Percentiles rank a stretch among this genome's conserved stretches.
Evolutionary conservation across 1,140 invertebrate species (phyloP).

Genomic region (Ips typographus): DNA sequence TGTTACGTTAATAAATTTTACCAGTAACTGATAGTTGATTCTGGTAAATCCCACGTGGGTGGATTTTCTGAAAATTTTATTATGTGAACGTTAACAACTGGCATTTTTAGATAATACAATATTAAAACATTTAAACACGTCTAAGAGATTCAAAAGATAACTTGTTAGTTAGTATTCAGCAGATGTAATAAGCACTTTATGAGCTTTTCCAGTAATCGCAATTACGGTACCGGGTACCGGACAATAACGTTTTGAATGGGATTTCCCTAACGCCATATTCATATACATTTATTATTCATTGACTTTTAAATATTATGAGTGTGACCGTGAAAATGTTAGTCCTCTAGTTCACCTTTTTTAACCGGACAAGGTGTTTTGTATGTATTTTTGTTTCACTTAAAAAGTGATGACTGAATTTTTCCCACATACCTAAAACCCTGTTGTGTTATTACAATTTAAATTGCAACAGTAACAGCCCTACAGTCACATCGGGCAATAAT

Average conservation of each 20-base stretch:
- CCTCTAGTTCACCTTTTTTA: constrained; percentile 3
- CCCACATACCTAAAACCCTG: constrained; percentile 1
- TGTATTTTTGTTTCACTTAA: too few species aligned
- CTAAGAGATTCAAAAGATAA: too few species aligned
- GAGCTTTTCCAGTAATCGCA: constrained; percentile 11
- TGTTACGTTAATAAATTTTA: too few species aligned
- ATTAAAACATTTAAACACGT: too few species aligned
- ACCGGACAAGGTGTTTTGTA: too few species aligned
- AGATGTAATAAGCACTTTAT: background rate
- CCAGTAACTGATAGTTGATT: too few species aligned
- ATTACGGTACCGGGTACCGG: background rate
- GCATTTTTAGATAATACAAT: too few species aligned
- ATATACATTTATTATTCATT: constrained; percentile 13
- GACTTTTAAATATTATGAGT: background rate
- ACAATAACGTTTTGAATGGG: background rate
- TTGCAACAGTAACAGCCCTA: constrained; percentile 18
- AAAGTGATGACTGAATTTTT: background rate
- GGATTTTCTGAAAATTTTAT: too few species aligned
- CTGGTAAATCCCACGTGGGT: too few species aligned
- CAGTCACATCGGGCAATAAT: constrained; percentile 30
- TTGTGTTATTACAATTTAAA: constrained; percentile 19
- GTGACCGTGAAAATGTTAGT: constrained; percentile 7
- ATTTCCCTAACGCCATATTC: constrained; percentile 4
- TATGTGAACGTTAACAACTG: too few species aligned
- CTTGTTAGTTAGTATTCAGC: too few species aligned